A percentile compares a stretch with the other conserved stretches of the same genome.
Evolutionary conservation across 2,888 invertebrate species (phyloP).

Genomic region (Bruchidius siliquastri): DNA sequence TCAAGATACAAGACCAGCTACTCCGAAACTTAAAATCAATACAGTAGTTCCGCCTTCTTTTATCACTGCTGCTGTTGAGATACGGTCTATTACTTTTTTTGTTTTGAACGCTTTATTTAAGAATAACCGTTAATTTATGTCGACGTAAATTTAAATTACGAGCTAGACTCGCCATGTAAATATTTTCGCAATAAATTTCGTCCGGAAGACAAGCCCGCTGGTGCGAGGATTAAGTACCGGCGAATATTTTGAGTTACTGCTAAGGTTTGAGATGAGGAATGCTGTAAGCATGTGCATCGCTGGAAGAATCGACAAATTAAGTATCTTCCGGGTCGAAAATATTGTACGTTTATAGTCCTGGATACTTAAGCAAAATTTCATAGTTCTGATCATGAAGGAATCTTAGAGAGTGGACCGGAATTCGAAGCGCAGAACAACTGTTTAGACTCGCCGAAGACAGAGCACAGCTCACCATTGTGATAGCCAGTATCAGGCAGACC

Average conservation of each 20-base stretch:
- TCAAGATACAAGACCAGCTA: background rate
- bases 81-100: background rate
- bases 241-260: background rate
- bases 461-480: too few species aligned
- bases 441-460: too few species aligned
- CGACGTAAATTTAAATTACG: background rate
- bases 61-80: background rate
- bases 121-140: background rate
- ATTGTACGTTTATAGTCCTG: too few species aligned
- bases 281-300: background rate
- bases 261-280: background rate
- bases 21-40: background rate
- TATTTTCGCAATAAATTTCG: background rate
- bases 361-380: too few species aligned
- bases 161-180: background rate
- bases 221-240: background rate
- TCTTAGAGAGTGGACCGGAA: too few species aligned
- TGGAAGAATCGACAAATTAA: background rate
- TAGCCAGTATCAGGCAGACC: too few species aligned
- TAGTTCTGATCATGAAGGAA: too few species aligned
- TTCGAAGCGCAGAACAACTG: too few species aligned
- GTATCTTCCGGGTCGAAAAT: background rate
- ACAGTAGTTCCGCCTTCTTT: background rate
- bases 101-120: background rate
- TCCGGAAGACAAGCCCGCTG: background rate